Base-by-base conservation (phyloP, 2,888 invertebrate species). In the Acanthococcus lagerstroemiae region DNA sequence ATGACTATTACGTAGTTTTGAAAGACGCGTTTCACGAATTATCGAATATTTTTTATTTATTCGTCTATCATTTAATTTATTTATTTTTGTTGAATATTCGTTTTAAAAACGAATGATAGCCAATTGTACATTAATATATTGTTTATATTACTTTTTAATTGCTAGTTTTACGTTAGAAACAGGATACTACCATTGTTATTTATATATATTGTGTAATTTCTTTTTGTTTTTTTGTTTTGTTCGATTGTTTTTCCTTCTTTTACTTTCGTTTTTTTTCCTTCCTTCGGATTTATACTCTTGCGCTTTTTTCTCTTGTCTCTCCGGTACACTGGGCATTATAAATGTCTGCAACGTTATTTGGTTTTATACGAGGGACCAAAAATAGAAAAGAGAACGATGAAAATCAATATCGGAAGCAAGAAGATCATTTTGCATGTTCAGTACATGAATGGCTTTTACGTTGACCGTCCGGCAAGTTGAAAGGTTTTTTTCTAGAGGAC, bases 71-170 rank as follows among this genome's bases (percentile, higher is more conserved):
- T 60, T 26, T 50, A 19, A 48, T 48, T 17, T 48, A 19, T 55
- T 55, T 55, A n/a, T 55, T 55, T 15, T 27, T 55, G n/a, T 21
- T 17, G 3, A 52, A 22, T 55, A 17, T 55, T 55, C 55, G 30
- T 55, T 45, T 58, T 61, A 21, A 27, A 60, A 60, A 46, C 46
- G 50, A 60, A 50, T 27, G n/a, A 22, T 46, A 52, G 52, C 52
- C 52, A 52, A 24, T 52, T 52, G 52, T 52, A 52, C 24, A 52
- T 52, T 52, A 52, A 52, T 22, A 52, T 22, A 22, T 52, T 22
- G 52, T 52, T 52, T 52, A 22, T 52, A 52, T 52, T 22, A 52
- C 22, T 52, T 22, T 52, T 52, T 15, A 24, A 21, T 24, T 22
- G 52, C 22, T 52, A 52, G 52, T 52, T 52, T 52, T 52, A 52